These are phyloP conservation scores for Zalophus californianus DNA, from an alignment of 2,797 vertebrate genomes.

Conservation along the genomic window DNA sequence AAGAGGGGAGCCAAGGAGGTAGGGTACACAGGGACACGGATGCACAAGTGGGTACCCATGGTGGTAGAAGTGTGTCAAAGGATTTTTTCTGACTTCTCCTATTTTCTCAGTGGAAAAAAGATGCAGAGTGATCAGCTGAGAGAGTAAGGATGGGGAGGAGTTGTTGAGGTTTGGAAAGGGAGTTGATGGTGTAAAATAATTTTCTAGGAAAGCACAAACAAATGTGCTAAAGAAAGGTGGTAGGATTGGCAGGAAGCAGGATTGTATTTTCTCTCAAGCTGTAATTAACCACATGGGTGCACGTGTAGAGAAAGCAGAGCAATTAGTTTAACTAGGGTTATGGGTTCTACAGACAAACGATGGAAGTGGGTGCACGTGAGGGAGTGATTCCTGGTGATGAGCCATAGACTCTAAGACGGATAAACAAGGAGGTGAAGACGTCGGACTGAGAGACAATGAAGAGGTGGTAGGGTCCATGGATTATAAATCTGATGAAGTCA, in stretches of 20 bases:
- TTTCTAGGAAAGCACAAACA: not conserved
- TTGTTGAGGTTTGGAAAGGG: not conserved
- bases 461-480: not conserved
- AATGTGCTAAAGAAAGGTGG: not conserved
- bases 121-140: not conserved
- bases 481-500: not conserved
- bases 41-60: rapidly evolving
- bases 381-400: not conserved
- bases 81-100: not conserved
- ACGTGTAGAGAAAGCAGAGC: not conserved
- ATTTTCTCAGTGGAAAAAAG: not conserved
- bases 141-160: not conserved
- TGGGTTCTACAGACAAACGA: not conserved
- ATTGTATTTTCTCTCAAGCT: not conserved
- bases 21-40: no score
- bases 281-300: not conserved
- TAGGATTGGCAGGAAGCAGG: not conserved
- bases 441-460: not conserved
- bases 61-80: not conserved
- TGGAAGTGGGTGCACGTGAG: not conserved
- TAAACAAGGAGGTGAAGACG: not conserved
- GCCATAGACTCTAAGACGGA: not conserved
- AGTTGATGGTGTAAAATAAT: not conserved
- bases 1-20: not conserved
- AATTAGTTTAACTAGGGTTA: not conserved